A percentile compares a stretch with the other conserved stretches of the same genome.
Conservation (phyloP, 2,888 invertebrate genomes). For the Plebejus anna region DNA sequence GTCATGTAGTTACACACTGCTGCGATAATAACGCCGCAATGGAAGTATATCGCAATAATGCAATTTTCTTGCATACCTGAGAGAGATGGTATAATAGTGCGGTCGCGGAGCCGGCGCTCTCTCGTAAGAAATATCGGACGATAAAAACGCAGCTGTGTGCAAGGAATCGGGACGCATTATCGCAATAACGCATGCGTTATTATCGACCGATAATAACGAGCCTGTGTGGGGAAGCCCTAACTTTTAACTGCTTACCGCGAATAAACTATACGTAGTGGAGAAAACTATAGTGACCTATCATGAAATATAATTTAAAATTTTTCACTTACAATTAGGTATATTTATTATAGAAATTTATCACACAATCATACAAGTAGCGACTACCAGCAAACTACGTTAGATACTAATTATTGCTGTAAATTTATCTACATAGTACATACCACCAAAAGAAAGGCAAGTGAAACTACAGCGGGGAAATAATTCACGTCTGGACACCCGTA, state of each 20-base stretch:
- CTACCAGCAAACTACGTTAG: slow-evolving; percentile 75
- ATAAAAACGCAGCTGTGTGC: too few species aligned
- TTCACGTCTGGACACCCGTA: slow-evolving; percentile 36
- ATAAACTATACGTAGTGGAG: background rate
- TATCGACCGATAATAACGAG: too few species aligned
- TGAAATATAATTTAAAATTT: slow-evolving; percentile 41
- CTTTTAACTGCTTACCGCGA: background rate
- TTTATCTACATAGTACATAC: slow-evolving; percentile 75
- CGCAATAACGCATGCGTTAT: too few species aligned
- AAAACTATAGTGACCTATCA: slow-evolving; percentile 1
- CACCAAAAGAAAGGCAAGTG: slow-evolving; percentile 74
- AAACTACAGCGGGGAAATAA: slow-evolving; percentile 40
- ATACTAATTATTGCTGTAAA: slow-evolving; percentile 77
- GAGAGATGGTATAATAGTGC: too few species aligned
- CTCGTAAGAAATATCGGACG: too few species aligned
- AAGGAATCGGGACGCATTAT: too few species aligned
- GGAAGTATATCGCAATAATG: too few species aligned
- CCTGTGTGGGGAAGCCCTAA: background rate
- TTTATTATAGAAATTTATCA: slow-evolving; percentile 66
- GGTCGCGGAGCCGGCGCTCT: too few species aligned
- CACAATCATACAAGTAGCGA: slow-evolving; percentile 70
- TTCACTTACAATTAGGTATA: slow-evolving; percentile 49
- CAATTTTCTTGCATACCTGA: too few species aligned
- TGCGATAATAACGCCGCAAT: too few species aligned
- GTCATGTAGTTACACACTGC: too few species aligned